Evolutionary conservation across 2,113 vertebrate species (phyloP).

Genomic region (Psittacara wagleri): DNA sequence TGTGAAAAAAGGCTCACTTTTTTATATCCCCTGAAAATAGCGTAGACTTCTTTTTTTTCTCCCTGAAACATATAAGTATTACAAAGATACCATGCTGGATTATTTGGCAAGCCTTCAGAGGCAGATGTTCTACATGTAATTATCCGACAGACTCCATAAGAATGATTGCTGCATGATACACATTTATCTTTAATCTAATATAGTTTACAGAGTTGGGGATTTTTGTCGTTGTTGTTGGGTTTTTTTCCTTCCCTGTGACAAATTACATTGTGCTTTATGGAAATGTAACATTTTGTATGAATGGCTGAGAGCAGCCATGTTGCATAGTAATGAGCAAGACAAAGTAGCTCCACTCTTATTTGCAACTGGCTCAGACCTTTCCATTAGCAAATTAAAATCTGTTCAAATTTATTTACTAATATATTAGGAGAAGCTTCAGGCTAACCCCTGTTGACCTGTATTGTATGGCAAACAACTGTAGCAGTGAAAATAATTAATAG

Average conservation of each 20-base stretch:
- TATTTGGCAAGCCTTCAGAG: conserved; percentile 61
- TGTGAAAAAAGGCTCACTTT: background rate
- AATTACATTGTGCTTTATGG: conserved; percentile 82
- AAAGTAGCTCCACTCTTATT: conserved; percentile 76
- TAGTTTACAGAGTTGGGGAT: conserved; percentile 56
- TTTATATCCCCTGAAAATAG: background rate
- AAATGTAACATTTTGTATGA: conserved; percentile 87
- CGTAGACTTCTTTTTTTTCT: background rate
- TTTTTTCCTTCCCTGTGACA: conserved; percentile 51
- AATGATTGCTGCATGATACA: conserved; percentile 59
- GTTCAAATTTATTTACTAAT: conserved; percentile 87
- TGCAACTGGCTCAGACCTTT: conserved; percentile 79
- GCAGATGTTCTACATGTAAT: conserved; percentile 69
- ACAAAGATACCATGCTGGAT: conserved; percentile 21
- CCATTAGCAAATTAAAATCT: conserved; percentile 85
- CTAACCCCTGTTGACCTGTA: conserved; percentile 74
- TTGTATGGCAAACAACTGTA: conserved; percentile 79
- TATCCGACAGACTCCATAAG: conserved; percentile 47
- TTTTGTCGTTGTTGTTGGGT: background rate
- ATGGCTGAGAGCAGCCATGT: conserved; percentile 67
- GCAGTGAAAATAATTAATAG: conserved; percentile 80
- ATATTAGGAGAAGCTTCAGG: conserved; percentile 79
- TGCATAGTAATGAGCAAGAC: conserved; percentile 79
- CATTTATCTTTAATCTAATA: conserved; percentile 74
- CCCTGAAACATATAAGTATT: background rate